Evolutionary conservation across 2,888 invertebrate species (phyloP), one percentile per base, ranked within the genome.

Genomic region (Agelastica alni): DNA sequence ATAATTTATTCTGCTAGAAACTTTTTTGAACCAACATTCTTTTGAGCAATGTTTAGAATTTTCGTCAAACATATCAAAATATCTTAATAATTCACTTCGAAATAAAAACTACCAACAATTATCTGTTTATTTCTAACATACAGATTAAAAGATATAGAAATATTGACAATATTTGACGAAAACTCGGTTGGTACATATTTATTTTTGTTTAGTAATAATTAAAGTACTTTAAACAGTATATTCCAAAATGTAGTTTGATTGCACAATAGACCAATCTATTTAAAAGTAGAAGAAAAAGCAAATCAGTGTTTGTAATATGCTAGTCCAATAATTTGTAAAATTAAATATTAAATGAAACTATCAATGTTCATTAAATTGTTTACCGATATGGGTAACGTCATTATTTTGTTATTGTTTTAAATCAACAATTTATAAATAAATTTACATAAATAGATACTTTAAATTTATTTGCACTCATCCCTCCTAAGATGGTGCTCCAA

Each of bases 301-400:
- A 61, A 62, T 70, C 69, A 70, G 70, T 72, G 73, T 73, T 71
- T 71, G 70, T 68, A 64, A 60, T 68, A 67, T 70, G 64, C 73
- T 73, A 73, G 73, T 73, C 73, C 70, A 68, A 64, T 69, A 53
- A 53, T 60, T 58, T 54, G 55, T 56, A 57, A 58, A 59, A 48
- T 36, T 46, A 57, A 59, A 56, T 59, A 60, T 55, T 64, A 58
- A 59, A 64, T 65, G 64, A 59, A 62, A 62, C 62, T 54, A 42
- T 54, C 36, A 48, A 34, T 54, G 32, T 44, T 56, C 28, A 10
- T 42, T 41, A 12, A 44, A 53, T 58, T 41, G 31, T 59, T 57
- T 31, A 47, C 49, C 45, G 36, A 41, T 41, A 59, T 60, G 32
- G 43, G 36, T 60, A 56, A 58, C 59, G 62, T 61, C 52, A 51